Base-by-base conservation (phyloP, 2,888 invertebrate genomes). In the Lepidocyrtoides sp. region DNA sequence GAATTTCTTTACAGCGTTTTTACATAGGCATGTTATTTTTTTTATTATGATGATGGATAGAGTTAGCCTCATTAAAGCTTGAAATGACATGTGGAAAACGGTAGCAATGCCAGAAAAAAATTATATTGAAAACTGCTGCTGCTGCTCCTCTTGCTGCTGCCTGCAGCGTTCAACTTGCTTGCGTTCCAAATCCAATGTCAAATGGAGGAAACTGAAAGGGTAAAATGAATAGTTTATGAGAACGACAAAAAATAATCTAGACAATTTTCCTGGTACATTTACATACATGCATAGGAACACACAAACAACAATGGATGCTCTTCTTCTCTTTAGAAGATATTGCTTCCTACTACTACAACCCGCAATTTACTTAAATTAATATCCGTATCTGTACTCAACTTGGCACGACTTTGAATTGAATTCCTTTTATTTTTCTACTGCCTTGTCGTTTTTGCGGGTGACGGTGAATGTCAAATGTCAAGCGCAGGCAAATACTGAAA, bases 391-490 rank as follows among this genome's bases (percentile, higher is more conserved):
- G 63, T 29, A n/a, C 17, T 12, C 12, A 63, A 63, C n/a, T 63
- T 63, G 63, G 63, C 63, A 12, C 14, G 60, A 2, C 14, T 14
- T 32, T 17, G 29, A 57, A 57, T 57, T 57, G n/a, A 63, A 29
- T 63, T 63, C 29, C 63, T 23, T 63, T 63, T 20, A n/a, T 20
- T 48, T 57, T 57, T 23, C 5, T 57, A 1, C 54, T 23, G 57
- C 3, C 7, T 5, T 48, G 23, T 20, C 7, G 14, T 48, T 12
- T 12, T 48, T 23, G 54, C 4, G 14, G n/a, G 10, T 63, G 63
- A 26, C 8, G 17, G 36, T 69, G 36, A 69, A 69, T 69, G 66
- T 69, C 66, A 69, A 69, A 36, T 69, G 66, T 69, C 66, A 69
- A 69, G 66, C 36, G 66, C 66, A 69, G 36, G 10, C 60, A 60